phyloP scores from a whole-genome alignment of 2,888 invertebrate species.

The Diplazon laetatorius region DNA sequence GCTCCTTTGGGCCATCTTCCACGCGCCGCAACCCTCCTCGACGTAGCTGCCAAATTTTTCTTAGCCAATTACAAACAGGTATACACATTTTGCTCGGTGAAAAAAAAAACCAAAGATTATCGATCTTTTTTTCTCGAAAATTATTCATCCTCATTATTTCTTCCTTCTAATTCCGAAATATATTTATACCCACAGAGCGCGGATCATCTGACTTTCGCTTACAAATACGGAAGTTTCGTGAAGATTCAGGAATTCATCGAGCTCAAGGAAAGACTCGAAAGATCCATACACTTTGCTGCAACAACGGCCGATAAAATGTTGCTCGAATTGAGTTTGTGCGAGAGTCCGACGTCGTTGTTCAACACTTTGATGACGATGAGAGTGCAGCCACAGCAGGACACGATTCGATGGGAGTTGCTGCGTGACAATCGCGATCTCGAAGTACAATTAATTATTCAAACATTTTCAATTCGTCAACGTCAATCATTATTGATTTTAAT shows the following conservation, averaged over 20 bases:
- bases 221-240: constrained; percentile 96
- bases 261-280: constrained; percentile 91
- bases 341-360: constrained; percentile 72
- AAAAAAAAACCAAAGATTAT: too few species aligned
- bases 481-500: neutral
- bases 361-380: constrained; percentile 76
- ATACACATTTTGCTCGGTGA: constrained; percentile 78
- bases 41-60: constrained; percentile 93
- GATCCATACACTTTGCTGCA: constrained; percentile 90
- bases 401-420: constrained; percentile 76
- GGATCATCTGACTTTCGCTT: constrained; percentile 95
- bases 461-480: too few species aligned
- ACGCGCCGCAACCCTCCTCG: constrained; percentile 88
- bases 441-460: constrained; percentile 67
- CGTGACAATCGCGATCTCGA: constrained; percentile 80
- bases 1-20: constrained; percentile 89
- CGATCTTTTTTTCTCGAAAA: too few species aligned
- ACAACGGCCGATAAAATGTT: constrained; percentile 88
- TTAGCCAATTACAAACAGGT: constrained; percentile 95
- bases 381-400: constrained; percentile 76
- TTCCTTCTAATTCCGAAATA: neutral
- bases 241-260: constrained; percentile 95
- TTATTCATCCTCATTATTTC: too few species aligned
- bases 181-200: constrained; percentile 86
- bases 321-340: constrained; percentile 85